These are phyloP conservation scores for Trichonephila clavipes DNA, from an alignment of 1,140 invertebrate species.

Conservation along the genomic window DNA sequence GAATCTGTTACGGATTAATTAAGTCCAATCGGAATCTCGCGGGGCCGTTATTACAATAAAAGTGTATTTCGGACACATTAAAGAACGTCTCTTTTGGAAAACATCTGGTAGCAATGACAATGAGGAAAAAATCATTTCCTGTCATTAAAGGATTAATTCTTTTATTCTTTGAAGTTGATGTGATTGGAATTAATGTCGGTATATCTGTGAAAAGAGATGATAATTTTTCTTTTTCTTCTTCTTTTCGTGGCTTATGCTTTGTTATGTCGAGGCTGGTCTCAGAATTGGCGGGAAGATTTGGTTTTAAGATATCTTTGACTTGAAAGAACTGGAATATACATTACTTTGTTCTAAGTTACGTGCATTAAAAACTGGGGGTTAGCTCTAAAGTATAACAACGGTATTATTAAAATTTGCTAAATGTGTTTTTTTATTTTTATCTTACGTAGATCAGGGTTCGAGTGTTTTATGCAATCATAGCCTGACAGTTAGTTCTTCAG, in stretches of 20 bases:
- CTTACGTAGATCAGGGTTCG: too few species aligned
- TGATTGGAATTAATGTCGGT: constrained; percentile 48
- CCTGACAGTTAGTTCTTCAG: too few species aligned
- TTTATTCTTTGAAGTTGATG: constrained; percentile 33
- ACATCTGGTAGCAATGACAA: constrained; percentile 15
- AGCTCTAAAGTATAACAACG: too few species aligned
- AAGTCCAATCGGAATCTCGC: not conserved
- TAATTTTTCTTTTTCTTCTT: not conserved
- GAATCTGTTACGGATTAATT: constrained; percentile 48
- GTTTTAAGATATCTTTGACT: too few species aligned
- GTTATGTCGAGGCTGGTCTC: not conserved
- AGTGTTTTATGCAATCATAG: too few species aligned
- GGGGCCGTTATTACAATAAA: not conserved
- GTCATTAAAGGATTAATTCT: constrained; percentile 62
- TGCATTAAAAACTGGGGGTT: too few species aligned
- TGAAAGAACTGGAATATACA: too few species aligned
- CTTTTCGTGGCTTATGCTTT: not conserved
- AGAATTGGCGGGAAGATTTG: not conserved
- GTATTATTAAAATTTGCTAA: too few species aligned
- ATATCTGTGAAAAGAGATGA: not conserved
- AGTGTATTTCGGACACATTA: not conserved
- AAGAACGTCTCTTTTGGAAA: not conserved
- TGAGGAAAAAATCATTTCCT: constrained; percentile 28
- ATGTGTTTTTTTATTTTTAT: too few species aligned
- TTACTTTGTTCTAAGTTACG: too few species aligned